These are phyloP conservation scores for Rhagonycha fulva DNA, from an alignment of 2,888 invertebrate species.

Conservation along the genomic window DNA sequence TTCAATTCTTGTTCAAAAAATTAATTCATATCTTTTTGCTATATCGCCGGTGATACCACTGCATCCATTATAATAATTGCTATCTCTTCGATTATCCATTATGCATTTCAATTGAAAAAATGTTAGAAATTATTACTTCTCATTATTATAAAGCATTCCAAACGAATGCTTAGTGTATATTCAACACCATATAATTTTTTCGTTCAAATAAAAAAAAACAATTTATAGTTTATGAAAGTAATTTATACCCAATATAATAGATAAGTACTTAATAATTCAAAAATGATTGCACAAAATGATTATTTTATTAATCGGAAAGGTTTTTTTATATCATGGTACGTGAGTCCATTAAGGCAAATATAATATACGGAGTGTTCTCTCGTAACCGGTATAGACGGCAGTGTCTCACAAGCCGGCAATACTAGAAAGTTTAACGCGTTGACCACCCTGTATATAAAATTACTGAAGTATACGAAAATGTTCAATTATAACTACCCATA, in stretches of 20 bases:
- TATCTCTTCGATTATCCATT: background rate
- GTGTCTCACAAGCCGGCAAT: background rate
- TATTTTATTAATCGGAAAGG: background rate
- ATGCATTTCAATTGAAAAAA: slow-evolving; percentile 2
- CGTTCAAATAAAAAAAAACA: background rate
- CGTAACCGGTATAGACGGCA: background rate
- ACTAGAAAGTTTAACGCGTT: background rate
- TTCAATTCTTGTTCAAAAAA: background rate
- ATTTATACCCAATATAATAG: background rate
- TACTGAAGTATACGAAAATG: background rate
- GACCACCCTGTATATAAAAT: background rate
- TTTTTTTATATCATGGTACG: background rate
- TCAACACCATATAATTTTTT: slow-evolving; percentile 2
- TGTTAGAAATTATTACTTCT: slow-evolving; percentile 3
- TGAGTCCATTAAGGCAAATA: background rate
- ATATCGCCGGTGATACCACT: background rate
- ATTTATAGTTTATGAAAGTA: background rate
- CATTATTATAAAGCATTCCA: slow-evolving; percentile 1
- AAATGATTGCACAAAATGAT: background rate
- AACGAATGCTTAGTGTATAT: background rate
- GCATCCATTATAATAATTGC: background rate
- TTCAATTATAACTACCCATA: background rate
- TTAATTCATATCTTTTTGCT: background rate
- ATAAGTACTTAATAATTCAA: background rate
- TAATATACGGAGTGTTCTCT: background rate